Evolutionary conservation across 1,140 invertebrate genomes (phyloP).

Genomic region (Lanistes nyassanus): DNA sequence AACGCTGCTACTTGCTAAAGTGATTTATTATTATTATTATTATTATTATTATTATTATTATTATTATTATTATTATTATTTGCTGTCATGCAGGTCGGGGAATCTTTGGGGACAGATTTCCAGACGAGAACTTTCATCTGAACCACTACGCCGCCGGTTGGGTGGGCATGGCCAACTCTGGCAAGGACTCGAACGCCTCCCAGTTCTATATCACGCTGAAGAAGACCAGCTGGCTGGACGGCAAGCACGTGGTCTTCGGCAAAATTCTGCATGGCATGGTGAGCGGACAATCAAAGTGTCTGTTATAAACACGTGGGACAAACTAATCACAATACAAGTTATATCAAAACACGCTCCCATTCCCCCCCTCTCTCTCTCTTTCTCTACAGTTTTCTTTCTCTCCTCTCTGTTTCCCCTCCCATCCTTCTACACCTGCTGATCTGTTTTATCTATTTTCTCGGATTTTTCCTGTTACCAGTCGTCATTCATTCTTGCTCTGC

Average conservation of each 20-base stretch:
- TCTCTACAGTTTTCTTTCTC: background rate
- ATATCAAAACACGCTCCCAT: no score
- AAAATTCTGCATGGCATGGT: slow-evolving; percentile 74
- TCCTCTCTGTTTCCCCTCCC: background rate
- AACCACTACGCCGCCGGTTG: slow-evolving; percentile 54
- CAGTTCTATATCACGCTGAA: slow-evolving; percentile 80
- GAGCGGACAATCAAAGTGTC: no score
- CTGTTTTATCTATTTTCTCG: no score
- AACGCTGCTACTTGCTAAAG: no score
- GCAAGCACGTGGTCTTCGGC: slow-evolving; percentile 92
- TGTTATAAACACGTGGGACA: no score
- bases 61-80: no score
- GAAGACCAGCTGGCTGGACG: slow-evolving; percentile 92
- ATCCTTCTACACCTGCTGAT: background rate
- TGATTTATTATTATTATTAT: background rate
- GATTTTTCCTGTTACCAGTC: no score
- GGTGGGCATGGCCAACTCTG: slow-evolving; percentile 63
- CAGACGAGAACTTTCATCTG: slow-evolving; percentile 56
- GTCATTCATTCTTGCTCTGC: no score
- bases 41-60: no score
- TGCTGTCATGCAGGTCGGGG: slow-evolving; percentile 75
- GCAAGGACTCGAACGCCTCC: slow-evolving; percentile 62
- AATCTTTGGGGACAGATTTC: slow-evolving; percentile 90
- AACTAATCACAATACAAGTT: no score
- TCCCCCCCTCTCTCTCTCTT: slow-evolving; percentile 16